Evolutionary conservation across 2,797 vertebrate genomes (phyloP).

Genomic region (Serranus cabrilla): DNA sequence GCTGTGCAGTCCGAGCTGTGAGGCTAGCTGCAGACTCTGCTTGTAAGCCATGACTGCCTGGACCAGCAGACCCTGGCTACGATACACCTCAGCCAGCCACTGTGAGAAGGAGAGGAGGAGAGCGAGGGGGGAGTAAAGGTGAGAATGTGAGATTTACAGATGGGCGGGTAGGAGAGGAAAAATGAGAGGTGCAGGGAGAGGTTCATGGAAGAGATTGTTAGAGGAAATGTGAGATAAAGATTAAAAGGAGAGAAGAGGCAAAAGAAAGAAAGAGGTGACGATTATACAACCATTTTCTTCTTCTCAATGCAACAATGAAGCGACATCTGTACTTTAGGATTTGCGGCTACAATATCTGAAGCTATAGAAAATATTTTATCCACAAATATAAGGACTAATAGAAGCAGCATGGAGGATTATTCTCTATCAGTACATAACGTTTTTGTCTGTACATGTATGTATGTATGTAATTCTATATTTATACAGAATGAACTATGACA

Average conservation of each 20-base stretch:
- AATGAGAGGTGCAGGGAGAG: background rate
- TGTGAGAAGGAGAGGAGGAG: constrained; percentile 58
- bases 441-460: background rate
- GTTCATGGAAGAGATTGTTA: background rate
- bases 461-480: background rate
- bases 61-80: constrained; percentile 91
- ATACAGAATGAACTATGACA: background rate
- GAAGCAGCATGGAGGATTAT: background rate
- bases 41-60: constrained; percentile 95
- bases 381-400: background rate
- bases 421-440: background rate
- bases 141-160: constrained; percentile 2
- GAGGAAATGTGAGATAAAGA: constrained; percentile 2
- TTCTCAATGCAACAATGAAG: background rate
- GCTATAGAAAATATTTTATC: background rate
- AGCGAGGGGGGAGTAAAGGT: constrained; percentile 15
- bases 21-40: constrained; percentile 94
- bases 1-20: constrained; percentile 90
- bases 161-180: background rate
- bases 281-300: background rate
- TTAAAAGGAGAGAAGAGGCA: background rate
- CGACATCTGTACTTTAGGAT: background rate
- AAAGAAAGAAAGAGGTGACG: background rate
- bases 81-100: constrained; percentile 95
- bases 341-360: background rate